Conservation (phyloP, 1,140 invertebrate genomes). For the Scaptomyza pallida region DNA sequence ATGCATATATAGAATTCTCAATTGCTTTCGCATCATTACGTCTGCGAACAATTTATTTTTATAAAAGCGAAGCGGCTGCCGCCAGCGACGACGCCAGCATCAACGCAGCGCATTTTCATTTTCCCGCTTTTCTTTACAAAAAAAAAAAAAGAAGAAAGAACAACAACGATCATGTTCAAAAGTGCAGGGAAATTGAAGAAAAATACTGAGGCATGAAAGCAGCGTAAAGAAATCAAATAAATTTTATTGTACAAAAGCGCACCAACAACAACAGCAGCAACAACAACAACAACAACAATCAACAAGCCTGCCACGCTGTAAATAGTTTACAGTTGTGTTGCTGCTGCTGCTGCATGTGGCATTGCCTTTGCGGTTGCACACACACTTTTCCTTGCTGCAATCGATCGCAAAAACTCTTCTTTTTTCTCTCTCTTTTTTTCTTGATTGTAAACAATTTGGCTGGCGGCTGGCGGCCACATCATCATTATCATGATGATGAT, state of each 20-base stretch:
- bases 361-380: conserved; percentile 63
- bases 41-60: conserved; percentile 82
- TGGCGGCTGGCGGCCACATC: conserved; percentile 60
- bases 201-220: conserved; percentile 80
- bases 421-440: conserved; percentile 33
- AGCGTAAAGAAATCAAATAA: conserved; percentile 79
- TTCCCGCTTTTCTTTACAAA: conserved; percentile 47
- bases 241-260: conserved; percentile 78
- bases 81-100: conserved; percentile 28
- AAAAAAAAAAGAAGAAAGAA: conserved; percentile 12
- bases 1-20: conserved; percentile 80
- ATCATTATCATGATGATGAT: conserved; percentile 49
- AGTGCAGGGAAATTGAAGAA: conserved; percentile 77
- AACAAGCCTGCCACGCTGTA: conserved; percentile 70
- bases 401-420: conserved; percentile 64
- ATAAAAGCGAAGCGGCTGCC: conserved; percentile 73
- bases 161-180: conserved; percentile 61
- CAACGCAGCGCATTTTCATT: conserved; percentile 47
- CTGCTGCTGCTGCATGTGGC: conserved; percentile 13
- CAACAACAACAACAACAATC: conserved; percentile 64
- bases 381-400: conserved; percentile 68
- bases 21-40: conserved; percentile 82
- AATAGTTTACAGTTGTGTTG: conserved; percentile 76
- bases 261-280: conserved; percentile 9
- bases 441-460: conserved; percentile 76